Percentiles rank a stretch among this genome's conserved stretches.
Evolutionary conservation across 2,888 invertebrate genomes (phyloP).

Genomic region (Stegana nigrithorax): DNA sequence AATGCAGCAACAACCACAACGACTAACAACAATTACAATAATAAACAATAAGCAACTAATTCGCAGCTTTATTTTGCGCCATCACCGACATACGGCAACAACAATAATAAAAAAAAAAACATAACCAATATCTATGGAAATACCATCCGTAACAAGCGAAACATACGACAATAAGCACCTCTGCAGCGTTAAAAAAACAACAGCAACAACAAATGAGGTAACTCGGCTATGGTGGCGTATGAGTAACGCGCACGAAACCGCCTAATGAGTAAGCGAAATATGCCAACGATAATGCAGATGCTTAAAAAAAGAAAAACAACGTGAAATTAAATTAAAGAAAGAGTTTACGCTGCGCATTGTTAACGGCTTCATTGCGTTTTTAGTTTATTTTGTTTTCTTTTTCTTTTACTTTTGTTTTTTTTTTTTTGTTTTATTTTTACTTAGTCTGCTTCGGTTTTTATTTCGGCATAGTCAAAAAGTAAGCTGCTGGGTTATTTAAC

Average conservation of each 20-base stretch:
- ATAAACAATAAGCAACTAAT: conserved; percentile 55
- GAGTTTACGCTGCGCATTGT: conserved; percentile 8
- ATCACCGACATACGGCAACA: conserved; percentile 27
- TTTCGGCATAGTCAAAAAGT: conserved; percentile 47
- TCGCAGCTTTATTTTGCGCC: conserved; percentile 43
- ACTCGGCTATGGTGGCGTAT: conserved; percentile 28
- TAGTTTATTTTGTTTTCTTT: no score
- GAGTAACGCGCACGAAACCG: conserved; percentile 29
- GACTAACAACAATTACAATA: conserved; percentile 48
- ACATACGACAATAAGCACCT: no score
- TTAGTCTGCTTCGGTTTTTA: no score
- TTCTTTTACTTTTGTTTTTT: no score
- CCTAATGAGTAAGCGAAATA: not conserved
- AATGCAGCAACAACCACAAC: not conserved
- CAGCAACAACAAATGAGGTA: conserved; percentile 14
- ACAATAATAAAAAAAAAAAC: not conserved
- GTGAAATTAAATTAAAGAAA: conserved; percentile 22
- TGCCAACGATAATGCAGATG: conserved; percentile 34
- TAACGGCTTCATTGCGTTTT: not conserved
- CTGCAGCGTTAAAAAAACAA: no score
- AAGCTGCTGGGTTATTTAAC: conserved; percentile 48
- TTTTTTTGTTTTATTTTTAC: no score
- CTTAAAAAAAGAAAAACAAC: not conserved
- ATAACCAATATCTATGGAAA: not conserved
- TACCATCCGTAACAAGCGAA: not conserved